Base-by-base conservation (phyloP, 2,113 vertebrate species). In the Pardalotus punctatus region DNA sequence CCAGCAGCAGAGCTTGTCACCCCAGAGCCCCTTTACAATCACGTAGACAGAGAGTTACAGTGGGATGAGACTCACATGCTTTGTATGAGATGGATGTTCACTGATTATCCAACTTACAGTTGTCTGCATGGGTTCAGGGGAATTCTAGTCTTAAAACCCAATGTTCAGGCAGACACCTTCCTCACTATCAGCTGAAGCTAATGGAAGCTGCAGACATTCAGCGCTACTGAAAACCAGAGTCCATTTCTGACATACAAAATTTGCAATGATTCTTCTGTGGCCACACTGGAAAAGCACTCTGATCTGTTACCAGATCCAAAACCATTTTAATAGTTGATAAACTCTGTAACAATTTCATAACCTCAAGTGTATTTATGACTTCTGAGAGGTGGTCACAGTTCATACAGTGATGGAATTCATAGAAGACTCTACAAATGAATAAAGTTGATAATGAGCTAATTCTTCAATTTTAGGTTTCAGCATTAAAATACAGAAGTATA, bases 81-180 rank as follows among this genome's bases (percentile, higher is more conserved):
- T 61, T 79, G 8, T 43, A 53, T 53, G 36, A 84, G 60, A 29
- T 20, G 14, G 18, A 4, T 20, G 13, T 64, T 82, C 48, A 47
- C 12, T 35, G 10, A 33, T 56, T 43, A 64, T 42, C 29, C 48
- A 67, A 9, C 4, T 71, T 90, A 33, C 4, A 71, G 27, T 13
- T 54, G 43, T 42, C 35, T 62, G 19, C 19, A 54, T 31, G 14
- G 15, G 2, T 71, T 58, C 0, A 0, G 35, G 71, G 22, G 35
- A 82, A 47, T 43, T 62, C 16, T 66, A n/a, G 24, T 60, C 33
- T 57, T 69, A 70, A 88, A 88, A 17, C 5, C 10, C 23, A n/a
- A 1, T 60, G 8, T 70, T 83, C 3, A 43, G 17, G 31, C 8
- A 9, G 31, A 40, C 51, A 57, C 40, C 14, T 20, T 57, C 31